phyloP scores from a whole-genome alignment of 1,140 invertebrate species.

The Coelopa frigida region DNA sequence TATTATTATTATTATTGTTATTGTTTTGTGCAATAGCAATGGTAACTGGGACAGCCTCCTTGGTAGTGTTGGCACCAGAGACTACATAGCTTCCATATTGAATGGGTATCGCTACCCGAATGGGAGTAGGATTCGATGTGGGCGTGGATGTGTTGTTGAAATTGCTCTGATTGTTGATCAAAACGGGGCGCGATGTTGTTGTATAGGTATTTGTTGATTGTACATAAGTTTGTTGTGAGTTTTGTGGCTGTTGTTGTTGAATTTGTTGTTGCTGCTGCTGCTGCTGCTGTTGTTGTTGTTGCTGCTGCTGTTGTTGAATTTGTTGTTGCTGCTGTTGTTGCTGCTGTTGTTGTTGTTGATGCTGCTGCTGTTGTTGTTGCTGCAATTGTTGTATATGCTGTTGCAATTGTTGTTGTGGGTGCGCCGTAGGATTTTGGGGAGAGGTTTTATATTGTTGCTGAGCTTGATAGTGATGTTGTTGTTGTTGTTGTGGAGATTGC shows the following conservation, averaged over 20 bases:
- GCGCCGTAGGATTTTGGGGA: background rate
- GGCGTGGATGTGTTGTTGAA: too few species aligned
- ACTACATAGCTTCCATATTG: too few species aligned
- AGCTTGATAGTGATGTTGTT: background rate
- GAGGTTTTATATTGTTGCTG: slow-evolving; percentile 4
- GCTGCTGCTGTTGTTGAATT: slow-evolving; percentile 30
- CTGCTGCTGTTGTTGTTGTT: slow-evolving; percentile 26
- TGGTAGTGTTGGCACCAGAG: too few species aligned
- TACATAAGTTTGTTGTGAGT: too few species aligned
- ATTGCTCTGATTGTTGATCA: too few species aligned
- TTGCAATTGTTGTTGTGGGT: slow-evolving; percentile 16
- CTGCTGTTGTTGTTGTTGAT: slow-evolving; percentile 24
- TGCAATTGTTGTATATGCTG: slow-evolving; percentile 31
- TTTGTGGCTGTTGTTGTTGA: slow-evolving; percentile 7
- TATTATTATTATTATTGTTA: slow-evolving; percentile 2
- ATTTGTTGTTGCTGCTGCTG: slow-evolving; percentile 7
- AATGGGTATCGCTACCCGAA: too few species aligned
- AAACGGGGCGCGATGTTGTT: too few species aligned
- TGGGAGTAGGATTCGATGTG: too few species aligned
- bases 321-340: slow-evolving; percentile 29
- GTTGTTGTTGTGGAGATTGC: slow-evolving; percentile 10
- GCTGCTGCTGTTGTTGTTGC: slow-evolving; percentile 16
- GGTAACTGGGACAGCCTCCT: too few species aligned
- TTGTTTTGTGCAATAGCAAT: too few species aligned
- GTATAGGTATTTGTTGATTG: too few species aligned